Evolutionary conservation across 2,797 vertebrate genomes (phyloP).

Genomic region (Pipistrellus kuhlii): DNA sequence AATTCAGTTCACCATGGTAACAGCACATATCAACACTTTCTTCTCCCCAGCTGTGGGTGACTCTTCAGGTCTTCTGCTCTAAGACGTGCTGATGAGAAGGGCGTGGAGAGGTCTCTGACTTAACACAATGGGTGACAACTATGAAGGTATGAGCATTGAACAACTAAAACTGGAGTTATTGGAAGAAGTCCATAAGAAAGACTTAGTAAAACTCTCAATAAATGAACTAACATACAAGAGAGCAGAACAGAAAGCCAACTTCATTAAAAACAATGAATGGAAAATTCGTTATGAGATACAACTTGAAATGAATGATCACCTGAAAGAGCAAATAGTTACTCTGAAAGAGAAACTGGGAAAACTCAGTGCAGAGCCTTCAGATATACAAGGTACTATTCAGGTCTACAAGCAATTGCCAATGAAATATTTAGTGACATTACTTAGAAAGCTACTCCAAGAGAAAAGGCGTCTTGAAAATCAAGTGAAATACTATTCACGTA

Average conservation of each 20-base stretch:
- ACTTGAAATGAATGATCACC: conserved; percentile 91
- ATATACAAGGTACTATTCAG: conserved; percentile 90
- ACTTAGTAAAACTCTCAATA: conserved; percentile 88
- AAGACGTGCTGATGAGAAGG: not conserved
- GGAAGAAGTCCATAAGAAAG: conserved; percentile 80
- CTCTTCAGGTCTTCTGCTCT: not conserved
- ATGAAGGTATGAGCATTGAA: not conserved
- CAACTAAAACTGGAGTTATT: conserved; percentile 76
- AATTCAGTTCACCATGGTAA: not conserved
- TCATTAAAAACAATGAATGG: conserved; percentile 94
- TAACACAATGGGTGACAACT: conserved; percentile 67
- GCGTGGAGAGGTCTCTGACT: not conserved
- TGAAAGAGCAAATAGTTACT: conserved; percentile 90
- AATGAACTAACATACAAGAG: conserved; percentile 90
- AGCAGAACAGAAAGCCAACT: conserved; percentile 89
- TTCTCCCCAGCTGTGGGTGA: not conserved
- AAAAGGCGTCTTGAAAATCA: conserved; percentile 48
- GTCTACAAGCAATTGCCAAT: conserved; percentile 92
- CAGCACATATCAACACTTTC: not conserved
- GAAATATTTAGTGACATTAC: conserved; percentile 69
- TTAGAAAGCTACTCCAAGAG: conserved; percentile 10
- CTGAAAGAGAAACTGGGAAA: conserved; percentile 89
- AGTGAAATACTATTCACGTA: conserved; percentile 29
- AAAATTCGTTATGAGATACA: conserved; percentile 93
- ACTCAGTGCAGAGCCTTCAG: conserved; percentile 89